Conservation (phyloP, 2,797 vertebrate species). For the Mormyrops attenuatus region DNA sequence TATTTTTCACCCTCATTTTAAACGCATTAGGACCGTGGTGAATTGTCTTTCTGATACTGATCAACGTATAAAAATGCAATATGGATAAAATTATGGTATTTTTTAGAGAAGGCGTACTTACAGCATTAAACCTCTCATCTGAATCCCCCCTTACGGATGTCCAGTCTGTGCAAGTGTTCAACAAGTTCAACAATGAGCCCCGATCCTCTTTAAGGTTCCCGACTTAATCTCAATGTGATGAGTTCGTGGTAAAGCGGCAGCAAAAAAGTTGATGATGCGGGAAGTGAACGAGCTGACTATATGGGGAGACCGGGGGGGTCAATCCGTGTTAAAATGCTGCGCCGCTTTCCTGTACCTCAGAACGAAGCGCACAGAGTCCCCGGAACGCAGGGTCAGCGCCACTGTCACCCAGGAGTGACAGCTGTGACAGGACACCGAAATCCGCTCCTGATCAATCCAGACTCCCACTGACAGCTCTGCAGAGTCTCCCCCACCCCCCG, state of each 20-base stretch:
- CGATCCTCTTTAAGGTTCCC: conserved; percentile 57
- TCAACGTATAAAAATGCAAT: neutral
- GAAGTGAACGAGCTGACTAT: conserved; percentile 44
- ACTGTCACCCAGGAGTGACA: conserved; percentile 32
- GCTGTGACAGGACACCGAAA: conserved; percentile 35
- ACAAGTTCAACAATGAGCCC: conserved; percentile 63
- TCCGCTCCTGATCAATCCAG: conserved; percentile 49
- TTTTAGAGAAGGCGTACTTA: conserved; percentile 35
- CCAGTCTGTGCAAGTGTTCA: conserved; percentile 48
- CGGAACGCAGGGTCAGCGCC: conserved; percentile 44
- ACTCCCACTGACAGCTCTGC: conserved; percentile 24
- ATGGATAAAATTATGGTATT: neutral
- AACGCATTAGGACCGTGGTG: neutral
- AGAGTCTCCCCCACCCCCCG: conserved; percentile 11
- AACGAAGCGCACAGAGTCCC: conserved; percentile 35
- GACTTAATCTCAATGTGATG: conserved; percentile 57
- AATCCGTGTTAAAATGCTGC: conserved; percentile 53
- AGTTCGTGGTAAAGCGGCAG: conserved; percentile 38
- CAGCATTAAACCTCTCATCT: conserved; percentile 27
- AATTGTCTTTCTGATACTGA: neutral
- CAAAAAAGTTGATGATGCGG: conserved; percentile 45
- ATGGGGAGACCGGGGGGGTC: conserved; percentile 43
- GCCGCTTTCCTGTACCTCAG: conserved; percentile 47
- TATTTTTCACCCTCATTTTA: neutral
- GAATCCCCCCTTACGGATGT: conserved; percentile 22